Base-by-base conservation (phyloP, 30 jellyfish, hydroid and myxozoan genomes). In the Turritopsis dohrnii region DNA sequence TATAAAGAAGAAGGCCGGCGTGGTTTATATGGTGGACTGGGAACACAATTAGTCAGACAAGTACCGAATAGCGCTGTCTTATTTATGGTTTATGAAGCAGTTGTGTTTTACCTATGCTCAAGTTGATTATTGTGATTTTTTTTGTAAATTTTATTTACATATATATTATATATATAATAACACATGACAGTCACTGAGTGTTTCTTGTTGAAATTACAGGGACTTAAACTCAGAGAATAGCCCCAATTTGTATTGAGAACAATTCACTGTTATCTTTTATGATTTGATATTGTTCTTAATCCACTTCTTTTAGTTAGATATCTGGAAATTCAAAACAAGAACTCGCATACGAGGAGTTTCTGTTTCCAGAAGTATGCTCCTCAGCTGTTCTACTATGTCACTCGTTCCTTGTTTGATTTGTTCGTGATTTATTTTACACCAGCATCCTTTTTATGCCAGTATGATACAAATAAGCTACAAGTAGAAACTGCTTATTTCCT, bases 31-130 rank as follows among this genome's bases (percentile, higher is more conserved):
- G 95, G 96, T 16, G 98, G 98, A 66, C 84, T 93, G 26, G 95
- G 90, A 74, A 93, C 98, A 26, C 96, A 89, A 80, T 87, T 93
- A 9, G 95, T 93, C 27, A 30, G 98, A 23, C 98, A 93, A 65
- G 96, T 93, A 25, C 98, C 98, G 52, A 93, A 93, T 80, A 93
- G 96, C 71, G 94, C 98, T 1, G 87, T 93, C 16, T 41, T 89
- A 94, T 93, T 93, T 81, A 88, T 93, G 98, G 87, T 94, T 18
- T 93, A 93, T 71, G 98, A 93, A 72, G 88, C 96, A 1, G 87
- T 93, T 1, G 72, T 77, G 28, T 77, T 26, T 52, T 29, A 29
- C 71, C 28, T 77, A 69, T 69, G 77, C 19, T 69, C 77, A 69
- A 69, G 30, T 19, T 69, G 28, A 69, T 27, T 69, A 7, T 69